Evolutionary conservation across 1,140 invertebrate genomes (phyloP).

Genomic region (Sminthurides bifidus): DNA sequence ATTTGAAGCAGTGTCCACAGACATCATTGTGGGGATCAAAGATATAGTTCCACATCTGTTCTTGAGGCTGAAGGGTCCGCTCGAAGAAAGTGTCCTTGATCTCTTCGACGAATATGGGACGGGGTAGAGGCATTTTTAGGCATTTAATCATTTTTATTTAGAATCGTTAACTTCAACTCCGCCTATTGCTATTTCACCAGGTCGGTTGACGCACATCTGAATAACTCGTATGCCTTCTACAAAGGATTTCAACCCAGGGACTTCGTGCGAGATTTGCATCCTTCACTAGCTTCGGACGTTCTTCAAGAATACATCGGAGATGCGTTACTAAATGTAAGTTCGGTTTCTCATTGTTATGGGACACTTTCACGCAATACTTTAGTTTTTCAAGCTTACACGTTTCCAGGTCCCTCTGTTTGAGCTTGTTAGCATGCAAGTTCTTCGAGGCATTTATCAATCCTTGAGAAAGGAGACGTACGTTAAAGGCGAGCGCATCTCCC

Average conservation of each 20-base stretch:
- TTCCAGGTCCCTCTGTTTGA: constrained; percentile 15
- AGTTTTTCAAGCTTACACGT: background rate
- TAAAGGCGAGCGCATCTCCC: constrained; percentile 5
- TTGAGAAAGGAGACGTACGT: constrained; percentile 6
- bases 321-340: background rate
- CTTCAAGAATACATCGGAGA: constrained; percentile 11
- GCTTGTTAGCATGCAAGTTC: background rate
- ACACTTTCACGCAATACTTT: too few relatives aligned
- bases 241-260: constrained; percentile 10
- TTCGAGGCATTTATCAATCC: constrained; percentile 3
- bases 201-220: background rate
- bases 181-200: background rate
- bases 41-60: too few relatives aligned
- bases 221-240: too few relatives aligned
- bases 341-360: background rate
- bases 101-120: too few relatives aligned
- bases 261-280: constrained; percentile 11
- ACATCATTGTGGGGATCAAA: too few relatives aligned
- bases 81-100: too few relatives aligned
- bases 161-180: too few relatives aligned
- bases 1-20: too few relatives aligned
- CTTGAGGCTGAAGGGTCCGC: too few relatives aligned
- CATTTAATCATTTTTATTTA: too few relatives aligned
- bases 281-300: constrained; percentile 7
- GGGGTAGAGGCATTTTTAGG: too few relatives aligned